Evolutionary conservation across 2,888 invertebrate genomes (phyloP).

Genomic region (Exocentrus adspersus): DNA sequence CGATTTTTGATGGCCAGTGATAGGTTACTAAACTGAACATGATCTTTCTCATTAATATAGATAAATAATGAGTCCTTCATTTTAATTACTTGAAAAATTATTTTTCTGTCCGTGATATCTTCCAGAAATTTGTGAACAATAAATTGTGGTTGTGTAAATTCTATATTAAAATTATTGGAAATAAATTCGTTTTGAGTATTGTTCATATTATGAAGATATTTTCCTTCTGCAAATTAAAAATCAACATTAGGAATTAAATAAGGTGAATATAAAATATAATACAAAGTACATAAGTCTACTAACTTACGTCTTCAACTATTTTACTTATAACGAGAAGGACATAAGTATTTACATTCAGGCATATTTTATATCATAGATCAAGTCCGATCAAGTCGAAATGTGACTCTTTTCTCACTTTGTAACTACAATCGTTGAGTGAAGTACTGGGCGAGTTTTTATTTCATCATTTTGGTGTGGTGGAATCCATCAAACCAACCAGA

Average conservation of each 20-base stretch:
- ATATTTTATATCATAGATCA: no score
- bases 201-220: background rate
- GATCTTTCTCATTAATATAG: conserved; percentile 61
- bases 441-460: no score
- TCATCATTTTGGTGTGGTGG: no score
- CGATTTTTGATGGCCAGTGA: conserved; percentile 58
- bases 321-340: no score
- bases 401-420: no score
- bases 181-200: background rate
- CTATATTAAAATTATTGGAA: background rate
- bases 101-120: conserved; percentile 56
- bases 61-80: conserved; percentile 63
- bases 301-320: background rate
- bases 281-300: background rate
- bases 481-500: no score
- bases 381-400: no score
- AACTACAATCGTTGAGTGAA: no score
- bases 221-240: background rate
- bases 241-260: background rate
- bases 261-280: no score
- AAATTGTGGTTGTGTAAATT: conserved; percentile 4
- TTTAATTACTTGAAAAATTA: conserved; percentile 62
- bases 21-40: conserved; percentile 59
- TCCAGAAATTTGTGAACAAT: conserved; percentile 49
- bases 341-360: no score